A percentile compares a stretch with the other conserved stretches of the same genome.
phyloP scores from a whole-genome alignment of 2,888 invertebrate genomes.

The Ophraella communa region DNA sequence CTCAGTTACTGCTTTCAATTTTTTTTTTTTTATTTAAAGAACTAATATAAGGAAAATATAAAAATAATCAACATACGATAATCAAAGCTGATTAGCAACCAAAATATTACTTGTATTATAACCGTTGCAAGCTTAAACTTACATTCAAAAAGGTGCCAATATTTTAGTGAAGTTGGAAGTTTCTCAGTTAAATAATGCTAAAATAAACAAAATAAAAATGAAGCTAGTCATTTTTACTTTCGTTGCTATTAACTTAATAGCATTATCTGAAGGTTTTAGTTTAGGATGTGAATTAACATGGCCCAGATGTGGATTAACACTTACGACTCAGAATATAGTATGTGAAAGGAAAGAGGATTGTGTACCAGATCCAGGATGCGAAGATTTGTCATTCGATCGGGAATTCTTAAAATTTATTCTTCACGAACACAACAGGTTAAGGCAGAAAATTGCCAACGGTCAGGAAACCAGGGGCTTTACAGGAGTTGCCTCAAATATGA shows the following conservation, averaged over 20 bases:
- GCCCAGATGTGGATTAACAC: slow-evolving; percentile 17
- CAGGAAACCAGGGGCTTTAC: slow-evolving; percentile 30
- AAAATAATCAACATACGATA: not conserved
- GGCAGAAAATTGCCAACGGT: slow-evolving; percentile 28
- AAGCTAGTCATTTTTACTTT: not conserved
- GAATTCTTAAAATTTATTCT: slow-evolving; percentile 22
- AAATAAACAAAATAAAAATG: not conserved
- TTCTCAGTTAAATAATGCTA: not conserved
- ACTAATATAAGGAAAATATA: not conserved
- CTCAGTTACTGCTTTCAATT: not conserved
- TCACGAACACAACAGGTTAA: slow-evolving; percentile 31
- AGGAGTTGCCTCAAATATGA: slow-evolving; percentile 29
- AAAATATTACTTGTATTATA: not conserved
- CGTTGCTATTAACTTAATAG: not conserved
- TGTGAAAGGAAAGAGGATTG: slow-evolving; percentile 19
- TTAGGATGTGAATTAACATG: slow-evolving; percentile 13
- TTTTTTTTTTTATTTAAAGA: not conserved
- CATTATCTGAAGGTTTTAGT: not conserved
- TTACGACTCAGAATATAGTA: slow-evolving; percentile 14
- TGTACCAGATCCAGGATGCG: slow-evolving; percentile 1
- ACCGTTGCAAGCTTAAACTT: not conserved
- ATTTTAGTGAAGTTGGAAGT: not conserved
- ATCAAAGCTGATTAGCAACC: not conserved
- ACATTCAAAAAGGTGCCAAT: not conserved
- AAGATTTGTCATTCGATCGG: slow-evolving; percentile 10